Base-by-base conservation (phyloP, 2,113 vertebrate species). In the Rhagologus leucostigma region DNA sequence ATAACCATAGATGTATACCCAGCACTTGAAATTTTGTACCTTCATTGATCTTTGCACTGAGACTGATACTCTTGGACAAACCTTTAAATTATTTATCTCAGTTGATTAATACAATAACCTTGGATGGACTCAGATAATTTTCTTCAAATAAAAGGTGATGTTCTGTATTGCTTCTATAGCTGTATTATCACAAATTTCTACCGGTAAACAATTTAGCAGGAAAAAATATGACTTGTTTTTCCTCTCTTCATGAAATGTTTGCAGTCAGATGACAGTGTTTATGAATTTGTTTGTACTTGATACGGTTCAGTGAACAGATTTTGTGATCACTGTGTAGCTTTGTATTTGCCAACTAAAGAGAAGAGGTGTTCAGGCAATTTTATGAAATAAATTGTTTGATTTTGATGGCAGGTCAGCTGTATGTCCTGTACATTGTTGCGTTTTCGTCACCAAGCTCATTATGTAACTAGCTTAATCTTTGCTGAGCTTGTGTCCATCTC, bases 291-390 rank as follows among this genome's bases (percentile, higher is more conserved):
- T 91, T 84, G 33, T 87, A 55, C 63, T 65, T 59, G 42, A 32
- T 91, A 37, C 10, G 33, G 70, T 91, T 94, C 19, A 4, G 50
- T 68, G 91, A 93, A 93, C 84, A 95, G 89, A 87, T 91, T 96
- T 93, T 91, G 56, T 11, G 6, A 69, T 96, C 55, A 22, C 37
- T 82, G 30, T 69, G 71, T 65, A 77, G 42, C 68, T 86, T 59
- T 77, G 37, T 75, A 35, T 89, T 96, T 95, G 74, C 89, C 81
- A 89, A 8, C 87, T 93, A 64, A 94, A 83, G 73, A 95, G 65
- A 91, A 74, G 79, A 95, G 65, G 53, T 92, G 53, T 93, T 95
- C 74, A 57, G 84, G 78, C 67, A 95, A 83, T 94, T 93, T 49
- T 22, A 30, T 49, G 4, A 82, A 94, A 96, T 71, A 74, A 42